A percentile compares a stretch with the other conserved stretches of the same genome.
These are phyloP conservation scores for Chloroceryle aenea DNA, from an alignment of 2,113 vertebrate species.

Conservation along the genomic window DNA sequence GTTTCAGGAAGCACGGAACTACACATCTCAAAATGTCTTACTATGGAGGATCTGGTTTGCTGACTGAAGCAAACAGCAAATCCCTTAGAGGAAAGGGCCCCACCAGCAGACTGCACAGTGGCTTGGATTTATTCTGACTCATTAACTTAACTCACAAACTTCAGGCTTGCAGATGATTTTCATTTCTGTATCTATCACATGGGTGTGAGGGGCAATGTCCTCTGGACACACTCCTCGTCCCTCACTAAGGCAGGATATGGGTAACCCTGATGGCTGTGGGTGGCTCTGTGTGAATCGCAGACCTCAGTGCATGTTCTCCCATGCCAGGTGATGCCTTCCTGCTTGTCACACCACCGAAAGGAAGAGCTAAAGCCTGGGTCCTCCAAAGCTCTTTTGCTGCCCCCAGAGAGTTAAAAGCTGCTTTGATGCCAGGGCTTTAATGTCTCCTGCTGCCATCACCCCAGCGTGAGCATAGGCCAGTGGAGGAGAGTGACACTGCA, in stretches of 20 bases:
- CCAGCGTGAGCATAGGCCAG: fast-evolving
- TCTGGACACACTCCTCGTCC: no score
- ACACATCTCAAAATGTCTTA: neutral
- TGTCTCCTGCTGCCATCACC: fast-evolving
- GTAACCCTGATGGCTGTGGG: fast-evolving
- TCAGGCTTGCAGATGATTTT: neutral
- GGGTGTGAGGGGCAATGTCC: neutral
- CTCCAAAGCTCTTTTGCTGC: neutral
- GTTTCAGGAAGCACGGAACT: neutral
- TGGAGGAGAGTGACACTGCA: neutral
- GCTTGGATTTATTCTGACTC: neutral
- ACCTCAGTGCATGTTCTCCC: neutral
- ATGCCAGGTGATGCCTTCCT: neutral
- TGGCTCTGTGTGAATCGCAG: neutral
- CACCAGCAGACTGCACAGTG: neutral
- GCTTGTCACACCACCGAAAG: fast-evolving
- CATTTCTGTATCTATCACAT: fast-evolving
- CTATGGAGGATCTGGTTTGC: neutral
- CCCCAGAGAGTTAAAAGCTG: neutral
- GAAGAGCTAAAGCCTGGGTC: neutral
- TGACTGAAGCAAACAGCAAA: neutral
- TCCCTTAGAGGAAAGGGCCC: neutral
- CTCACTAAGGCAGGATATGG: fast-evolving
- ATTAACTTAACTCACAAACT: neutral
- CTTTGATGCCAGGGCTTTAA: neutral